Evolutionary conservation across 2,888 invertebrate genomes (phyloP).

Genomic region (Nomada fabriciana): DNA sequence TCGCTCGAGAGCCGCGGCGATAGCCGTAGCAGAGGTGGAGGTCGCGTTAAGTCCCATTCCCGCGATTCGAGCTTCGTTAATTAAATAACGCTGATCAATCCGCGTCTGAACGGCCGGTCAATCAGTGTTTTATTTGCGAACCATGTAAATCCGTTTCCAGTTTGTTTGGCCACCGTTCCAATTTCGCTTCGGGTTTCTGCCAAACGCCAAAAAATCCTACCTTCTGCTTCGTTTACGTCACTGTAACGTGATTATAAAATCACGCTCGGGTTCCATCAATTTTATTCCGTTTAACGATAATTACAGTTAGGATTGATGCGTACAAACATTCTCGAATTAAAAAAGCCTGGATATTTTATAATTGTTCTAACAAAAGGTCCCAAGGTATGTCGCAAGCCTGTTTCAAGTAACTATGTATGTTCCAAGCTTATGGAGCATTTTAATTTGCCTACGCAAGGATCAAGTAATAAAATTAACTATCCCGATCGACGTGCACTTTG

Average conservation of each 20-base stretch:
- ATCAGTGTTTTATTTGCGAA: slow-evolving; percentile 37
- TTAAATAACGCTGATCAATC: slow-evolving; percentile 42
- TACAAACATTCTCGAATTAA: background rate
- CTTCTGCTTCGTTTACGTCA: slow-evolving; percentile 7
- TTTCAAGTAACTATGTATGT: too few relatives aligned
- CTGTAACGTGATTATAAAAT: slow-evolving; percentile 1
- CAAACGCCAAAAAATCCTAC: slow-evolving; percentile 19
- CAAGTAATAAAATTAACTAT: too few relatives aligned
- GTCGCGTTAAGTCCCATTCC: slow-evolving; percentile 33
- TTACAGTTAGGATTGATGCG: background rate
- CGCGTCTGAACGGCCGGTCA: slow-evolving; percentile 28
- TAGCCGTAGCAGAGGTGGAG: slow-evolving; percentile 13
- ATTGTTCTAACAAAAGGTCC: too few relatives aligned
- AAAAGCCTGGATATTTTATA: too few relatives aligned
- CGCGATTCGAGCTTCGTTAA: slow-evolving; percentile 23
- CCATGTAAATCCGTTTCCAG: slow-evolving; percentile 30
- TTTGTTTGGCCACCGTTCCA: slow-evolving; percentile 25
- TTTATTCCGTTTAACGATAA: background rate
- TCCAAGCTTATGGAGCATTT: too few relatives aligned
- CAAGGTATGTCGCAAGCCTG: too few relatives aligned
- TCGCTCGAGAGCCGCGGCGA: slow-evolving; percentile 13
- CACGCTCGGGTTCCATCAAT: background rate
- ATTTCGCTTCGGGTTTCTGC: slow-evolving; percentile 9
- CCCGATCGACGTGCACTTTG: too few relatives aligned
- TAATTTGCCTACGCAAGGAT: too few relatives aligned